Conservation (phyloP, 2,113 vertebrate species). For the Cairina moschata region DNA sequence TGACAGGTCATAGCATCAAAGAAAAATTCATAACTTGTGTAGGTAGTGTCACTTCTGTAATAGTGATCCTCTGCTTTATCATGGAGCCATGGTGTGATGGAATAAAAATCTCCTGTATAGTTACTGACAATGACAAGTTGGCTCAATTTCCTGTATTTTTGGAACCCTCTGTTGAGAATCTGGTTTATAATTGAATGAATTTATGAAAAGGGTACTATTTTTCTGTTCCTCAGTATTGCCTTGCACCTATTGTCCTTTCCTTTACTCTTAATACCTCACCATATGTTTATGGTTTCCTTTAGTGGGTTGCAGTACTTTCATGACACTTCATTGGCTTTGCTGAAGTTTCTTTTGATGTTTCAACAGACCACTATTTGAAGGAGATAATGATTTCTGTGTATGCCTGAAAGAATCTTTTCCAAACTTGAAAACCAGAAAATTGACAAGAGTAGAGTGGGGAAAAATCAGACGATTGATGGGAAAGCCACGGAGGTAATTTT, state of each 20-base stretch:
- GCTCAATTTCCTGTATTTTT: neutral
- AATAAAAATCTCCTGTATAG: neutral
- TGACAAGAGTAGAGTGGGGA: slow-evolving; percentile 97
- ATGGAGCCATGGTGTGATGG: neutral
- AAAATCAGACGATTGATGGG: slow-evolving; percentile 98
- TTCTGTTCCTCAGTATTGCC: neutral
- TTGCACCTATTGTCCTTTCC: neutral
- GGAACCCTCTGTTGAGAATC: neutral
- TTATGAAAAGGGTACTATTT: neutral
- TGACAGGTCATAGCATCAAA: neutral
- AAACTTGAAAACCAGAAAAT: slow-evolving; percentile 95
- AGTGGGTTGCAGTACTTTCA: neutral
- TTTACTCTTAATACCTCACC: neutral
- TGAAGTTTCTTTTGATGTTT: slow-evolving; percentile 32
- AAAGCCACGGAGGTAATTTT: slow-evolving; percentile 91
- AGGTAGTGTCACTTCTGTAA: neutral
- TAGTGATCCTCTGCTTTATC: neutral
- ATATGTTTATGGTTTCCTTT: neutral
- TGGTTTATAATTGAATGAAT: neutral
- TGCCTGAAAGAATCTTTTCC: slow-evolving; percentile 98
- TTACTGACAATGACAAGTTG: neutral
- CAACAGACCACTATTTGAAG: slow-evolving; percentile 95
- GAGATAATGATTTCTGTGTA: slow-evolving; percentile 98
- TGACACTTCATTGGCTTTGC: neutral
- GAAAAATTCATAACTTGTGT: neutral